A percentile compares a stretch with the other conserved stretches of the same genome.
These are phyloP conservation scores for Pelmatolapia mariae DNA, from an alignment of 2,113 vertebrate species.

Conservation along the genomic window DNA sequence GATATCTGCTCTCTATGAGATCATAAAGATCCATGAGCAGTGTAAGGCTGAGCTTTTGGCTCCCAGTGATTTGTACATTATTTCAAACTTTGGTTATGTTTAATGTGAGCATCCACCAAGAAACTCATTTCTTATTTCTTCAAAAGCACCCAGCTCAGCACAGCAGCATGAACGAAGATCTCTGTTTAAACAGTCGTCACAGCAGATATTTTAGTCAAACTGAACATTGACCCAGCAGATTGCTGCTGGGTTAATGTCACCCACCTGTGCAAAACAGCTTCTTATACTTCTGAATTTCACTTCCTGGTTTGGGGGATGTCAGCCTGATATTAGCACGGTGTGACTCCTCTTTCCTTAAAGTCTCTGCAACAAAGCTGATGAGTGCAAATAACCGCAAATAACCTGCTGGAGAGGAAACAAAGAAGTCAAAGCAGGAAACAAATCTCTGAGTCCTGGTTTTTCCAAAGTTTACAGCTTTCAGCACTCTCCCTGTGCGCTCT, in stretches of 20 bases:
- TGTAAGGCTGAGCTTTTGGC: not conserved
- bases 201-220: not conserved
- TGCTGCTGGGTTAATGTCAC: not conserved
- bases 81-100: not conserved
- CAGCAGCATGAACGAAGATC: not conserved
- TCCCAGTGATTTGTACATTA: not conserved
- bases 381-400: not conserved
- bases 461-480: accelerated
- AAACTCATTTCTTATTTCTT: not conserved
- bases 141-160: not conserved
- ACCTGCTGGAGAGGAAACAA: not conserved
- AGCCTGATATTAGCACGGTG: not conserved
- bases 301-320: not conserved
- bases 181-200: not conserved
- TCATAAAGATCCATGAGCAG: not conserved
- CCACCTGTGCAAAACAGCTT: not conserved
- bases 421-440: not conserved
- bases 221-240: not conserved
- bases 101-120: not conserved
- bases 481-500: accelerated
- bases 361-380: not conserved
- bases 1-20: not conserved
- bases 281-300: not conserved
- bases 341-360: not conserved
- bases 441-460: not conserved